Evolutionary conservation across 2,113 vertebrate species (phyloP), one percentile per base, ranked within the genome.

Genomic region (Anguilla japonica): DNA sequence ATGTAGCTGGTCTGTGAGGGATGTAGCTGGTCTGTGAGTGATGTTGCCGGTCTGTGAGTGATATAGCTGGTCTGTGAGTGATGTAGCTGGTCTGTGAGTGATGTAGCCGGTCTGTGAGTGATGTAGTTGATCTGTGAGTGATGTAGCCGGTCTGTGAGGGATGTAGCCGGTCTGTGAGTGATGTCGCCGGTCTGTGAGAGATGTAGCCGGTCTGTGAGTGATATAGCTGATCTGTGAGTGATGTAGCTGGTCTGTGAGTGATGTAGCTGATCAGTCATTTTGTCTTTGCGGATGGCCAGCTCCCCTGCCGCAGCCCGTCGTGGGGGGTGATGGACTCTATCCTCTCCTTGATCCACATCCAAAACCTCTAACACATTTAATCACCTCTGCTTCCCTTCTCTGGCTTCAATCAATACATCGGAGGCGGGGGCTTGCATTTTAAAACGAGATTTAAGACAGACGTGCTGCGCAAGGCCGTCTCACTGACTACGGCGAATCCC

Each of bases 201-300:
- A 34, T 34, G 34, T 34, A 34, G 34, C 34, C 1, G 34, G 34
- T 34, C 34, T 34, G 34, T 34, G 34, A 34, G 34, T 0, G 34
- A 34, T 34, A 1, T 34, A 34, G 34, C 34, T 34, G 34, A 1
- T 34, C 34, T 34, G 34, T 34, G 34, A 34, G 34, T 34, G 34
- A n/a, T 75, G 71, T 84, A 18, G 40, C 57, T 71, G 83, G 60
- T 34, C 41, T 41, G 26, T 84, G 53, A 60, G 71, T 75, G 71
- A 84, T 84, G 50, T 41, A 22, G 39, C 41, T 41, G 41, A 85
- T 22, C 26, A 50, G 26, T 13, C 41, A 41, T 41, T 78, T 39
- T 75, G 26, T 34, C 82, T 14, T 56, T 34, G 14, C 11, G 53
- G 29, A 63, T 18, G 82, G 57, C 15, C 14, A 29, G 41, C 0